Conservation (phyloP, 1,140 invertebrate species). For the Panulirus ornatus region DNA sequence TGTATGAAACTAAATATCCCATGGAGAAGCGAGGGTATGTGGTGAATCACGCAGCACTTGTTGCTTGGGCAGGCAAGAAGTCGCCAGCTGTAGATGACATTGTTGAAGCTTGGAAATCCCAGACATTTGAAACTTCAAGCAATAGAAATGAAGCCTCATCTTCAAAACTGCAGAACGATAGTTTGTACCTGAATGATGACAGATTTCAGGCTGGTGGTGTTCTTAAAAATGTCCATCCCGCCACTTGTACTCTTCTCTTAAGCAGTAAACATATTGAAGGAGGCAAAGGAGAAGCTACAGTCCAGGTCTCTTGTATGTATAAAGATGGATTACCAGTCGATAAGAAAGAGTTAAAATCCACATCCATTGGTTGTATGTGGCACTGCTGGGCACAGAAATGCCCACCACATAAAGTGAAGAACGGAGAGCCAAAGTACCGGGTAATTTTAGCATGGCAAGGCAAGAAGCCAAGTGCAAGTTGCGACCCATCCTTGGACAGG, state of each 20-base stretch:
- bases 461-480: not conserved
- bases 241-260: not conserved
- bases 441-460: slow-evolving; percentile 1
- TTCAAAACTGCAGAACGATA: not conserved
- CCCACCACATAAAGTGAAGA: not conserved
- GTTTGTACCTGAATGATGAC: not conserved
- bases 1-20: not conserved
- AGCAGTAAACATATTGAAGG: not conserved
- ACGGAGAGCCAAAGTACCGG: not conserved
- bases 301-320: not conserved
- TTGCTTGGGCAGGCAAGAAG: not conserved
- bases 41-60: not conserved
- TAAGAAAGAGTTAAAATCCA: not conserved
- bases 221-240: not conserved
- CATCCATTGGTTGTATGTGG: not conserved
- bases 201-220: not conserved
- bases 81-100: not conserved
- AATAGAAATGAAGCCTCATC: not conserved
- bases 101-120: not conserved
- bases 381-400: not conserved
- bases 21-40: not conserved
- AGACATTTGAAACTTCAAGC: not conserved
- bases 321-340: not conserved
- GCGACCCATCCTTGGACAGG: not conserved
- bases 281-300: not conserved